These are phyloP conservation scores for Tuta absoluta DNA, from an alignment of 2,888 invertebrate species.

Conservation along the genomic window DNA sequence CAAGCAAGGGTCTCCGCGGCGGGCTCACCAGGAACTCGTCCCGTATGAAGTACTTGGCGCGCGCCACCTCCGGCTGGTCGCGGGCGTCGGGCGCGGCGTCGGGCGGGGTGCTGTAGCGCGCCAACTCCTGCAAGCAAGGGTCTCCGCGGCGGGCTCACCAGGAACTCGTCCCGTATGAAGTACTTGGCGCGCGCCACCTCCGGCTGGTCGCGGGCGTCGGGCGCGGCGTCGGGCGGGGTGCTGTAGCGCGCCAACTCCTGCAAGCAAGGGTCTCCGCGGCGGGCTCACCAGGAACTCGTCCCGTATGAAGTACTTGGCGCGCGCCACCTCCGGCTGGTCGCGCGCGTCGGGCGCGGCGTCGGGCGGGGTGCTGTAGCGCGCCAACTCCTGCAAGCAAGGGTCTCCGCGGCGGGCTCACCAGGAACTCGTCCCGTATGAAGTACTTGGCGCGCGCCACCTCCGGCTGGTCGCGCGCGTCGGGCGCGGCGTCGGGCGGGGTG, in stretches of 20 bases:
- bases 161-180: constrained; percentile 99
- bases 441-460: constrained; percentile 99
- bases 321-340: constrained; percentile 95
- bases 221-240: constrained; percentile 84
- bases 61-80: constrained; percentile 95
- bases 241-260: constrained; percentile 95
- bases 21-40: constrained; percentile 99
- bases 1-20: too few species aligned
- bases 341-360: constrained; percentile 85
- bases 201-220: constrained; percentile 88
- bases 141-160: constrained; percentile 86
- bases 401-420: constrained; percentile 88
- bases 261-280: too few species aligned
- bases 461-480: constrained; percentile 88
- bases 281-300: constrained; percentile 97
- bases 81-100: constrained; percentile 85
- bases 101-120: constrained; percentile 87
- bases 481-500: constrained; percentile 84
- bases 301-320: constrained; percentile 99
- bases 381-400: too few species aligned
- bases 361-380: constrained; percentile 90
- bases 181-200: constrained; percentile 99
- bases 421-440: constrained; percentile 99
- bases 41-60: constrained; percentile 99
- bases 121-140: too few species aligned